Conservation (phyloP, 2,888 invertebrate genomes). For the Plutella xylostella region DNA sequence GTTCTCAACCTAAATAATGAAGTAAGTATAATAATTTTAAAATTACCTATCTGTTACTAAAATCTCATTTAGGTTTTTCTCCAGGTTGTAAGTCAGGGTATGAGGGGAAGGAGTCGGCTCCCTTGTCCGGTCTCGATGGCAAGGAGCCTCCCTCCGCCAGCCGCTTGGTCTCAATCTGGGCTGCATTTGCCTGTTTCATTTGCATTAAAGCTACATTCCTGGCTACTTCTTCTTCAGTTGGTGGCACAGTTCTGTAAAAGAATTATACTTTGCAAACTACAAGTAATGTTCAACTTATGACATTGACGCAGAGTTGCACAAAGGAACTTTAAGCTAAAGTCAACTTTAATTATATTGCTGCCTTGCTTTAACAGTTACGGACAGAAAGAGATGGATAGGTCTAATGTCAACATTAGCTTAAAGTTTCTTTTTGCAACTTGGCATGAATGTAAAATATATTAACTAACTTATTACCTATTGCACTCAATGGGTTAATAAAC, state of each 20-base stretch:
- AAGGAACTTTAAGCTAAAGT: not conserved
- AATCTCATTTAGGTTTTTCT: conserved; percentile 23
- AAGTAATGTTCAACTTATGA: not conserved
- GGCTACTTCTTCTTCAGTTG: conserved; percentile 78
- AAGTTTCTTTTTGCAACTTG: no score
- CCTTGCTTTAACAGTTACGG: not conserved
- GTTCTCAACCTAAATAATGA: no score
- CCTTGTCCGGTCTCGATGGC: conserved; percentile 34
- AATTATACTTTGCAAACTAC: not conserved
- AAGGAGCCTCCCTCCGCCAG: conserved; percentile 53
- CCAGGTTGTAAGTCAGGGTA: conserved; percentile 73
- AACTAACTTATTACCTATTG: no score
- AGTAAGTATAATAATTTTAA: no score
- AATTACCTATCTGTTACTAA: no score
- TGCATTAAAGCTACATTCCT: conserved; percentile 78
- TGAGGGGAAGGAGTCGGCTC: conserved; percentile 57
- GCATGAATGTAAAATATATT: no score
- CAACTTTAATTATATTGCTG: not conserved
- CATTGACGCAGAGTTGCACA: not conserved
- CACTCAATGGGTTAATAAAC: not conserved
- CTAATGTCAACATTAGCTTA: no score
- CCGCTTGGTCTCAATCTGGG: conserved; percentile 72
- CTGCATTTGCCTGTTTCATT: conserved; percentile 81
- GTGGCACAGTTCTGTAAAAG: conserved; percentile 68
- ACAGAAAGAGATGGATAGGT: not conserved